These are phyloP conservation scores for Sitobion miscanthi DNA, from an alignment of 1,140 invertebrate species.

Conservation along the genomic window DNA sequence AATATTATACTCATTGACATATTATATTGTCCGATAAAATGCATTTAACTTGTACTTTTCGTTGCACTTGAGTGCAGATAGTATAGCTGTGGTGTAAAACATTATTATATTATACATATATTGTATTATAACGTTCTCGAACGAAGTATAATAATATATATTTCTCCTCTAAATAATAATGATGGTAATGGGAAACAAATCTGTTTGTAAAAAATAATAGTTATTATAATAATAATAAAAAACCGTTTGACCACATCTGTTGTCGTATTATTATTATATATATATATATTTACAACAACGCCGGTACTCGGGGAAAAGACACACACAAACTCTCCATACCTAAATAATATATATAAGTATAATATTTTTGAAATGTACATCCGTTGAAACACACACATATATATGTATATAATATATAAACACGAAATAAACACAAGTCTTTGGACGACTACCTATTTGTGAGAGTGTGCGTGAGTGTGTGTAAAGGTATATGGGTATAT, in stretches of 20 bases:
- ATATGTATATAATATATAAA: not conserved
- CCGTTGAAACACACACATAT: not conserved
- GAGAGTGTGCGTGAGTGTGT: not conserved
- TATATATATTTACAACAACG: not conserved
- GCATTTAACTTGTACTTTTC: constrained; percentile 2
- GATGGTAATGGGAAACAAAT: not conserved
- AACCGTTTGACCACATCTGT: constrained; percentile 38
- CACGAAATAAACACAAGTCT: constrained; percentile 19
- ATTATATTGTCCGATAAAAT: not conserved
- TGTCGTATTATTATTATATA: not conserved
- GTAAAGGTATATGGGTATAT: not conserved
- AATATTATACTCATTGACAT: not conserved
- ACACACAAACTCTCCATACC: not conserved
- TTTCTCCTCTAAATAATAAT: not conserved
- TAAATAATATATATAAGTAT: not conserved
- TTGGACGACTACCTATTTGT: not conserved
- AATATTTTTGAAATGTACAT: not conserved
- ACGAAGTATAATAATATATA: not conserved
- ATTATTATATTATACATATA: constrained; percentile 11
- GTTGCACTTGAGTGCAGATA: not conserved
- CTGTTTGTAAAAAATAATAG: constrained; percentile 10
- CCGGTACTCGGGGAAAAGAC: not conserved
- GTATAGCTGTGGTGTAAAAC: not conserved
- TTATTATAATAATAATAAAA: not conserved
- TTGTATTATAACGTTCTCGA: not conserved